Conservation (phyloP, 2,888 invertebrate genomes). For the Diabrotica balteata region DNA sequence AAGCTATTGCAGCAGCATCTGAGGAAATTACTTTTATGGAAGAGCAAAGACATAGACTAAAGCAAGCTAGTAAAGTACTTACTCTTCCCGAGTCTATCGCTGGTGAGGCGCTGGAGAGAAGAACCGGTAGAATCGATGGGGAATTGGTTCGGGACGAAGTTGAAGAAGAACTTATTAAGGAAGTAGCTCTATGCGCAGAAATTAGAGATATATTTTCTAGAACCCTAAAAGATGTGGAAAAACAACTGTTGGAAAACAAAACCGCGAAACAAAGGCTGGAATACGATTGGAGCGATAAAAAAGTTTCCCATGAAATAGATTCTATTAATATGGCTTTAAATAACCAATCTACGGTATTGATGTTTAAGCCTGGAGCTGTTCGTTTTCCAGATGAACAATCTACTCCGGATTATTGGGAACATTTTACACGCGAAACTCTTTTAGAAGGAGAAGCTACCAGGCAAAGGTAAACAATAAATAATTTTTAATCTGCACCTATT, state of each 20-base stretch:
- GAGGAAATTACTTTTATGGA: constrained; percentile 75
- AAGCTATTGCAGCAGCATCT: constrained; percentile 71
- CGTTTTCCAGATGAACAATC: constrained; percentile 83
- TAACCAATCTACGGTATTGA: constrained; percentile 72
- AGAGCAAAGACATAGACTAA: constrained; percentile 71
- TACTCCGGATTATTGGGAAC: constrained; percentile 85
- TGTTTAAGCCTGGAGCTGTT: constrained; percentile 83
- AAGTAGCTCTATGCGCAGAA: constrained; percentile 74
- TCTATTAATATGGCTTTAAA: constrained; percentile 72
- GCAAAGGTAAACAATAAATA: constrained; percentile 52
- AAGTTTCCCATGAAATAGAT: constrained; percentile 64
- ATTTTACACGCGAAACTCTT: constrained; percentile 80
- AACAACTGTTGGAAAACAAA: constrained; percentile 76
- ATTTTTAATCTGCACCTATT: too few species aligned
- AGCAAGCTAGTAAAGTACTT: constrained; percentile 69
- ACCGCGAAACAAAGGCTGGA: constrained; percentile 83
- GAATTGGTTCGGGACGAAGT: constrained; percentile 79
- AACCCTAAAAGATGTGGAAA: constrained; percentile 72
- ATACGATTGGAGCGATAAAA: constrained; percentile 92
- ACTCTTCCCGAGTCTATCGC: constrained; percentile 78
- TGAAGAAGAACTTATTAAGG: constrained; percentile 80
- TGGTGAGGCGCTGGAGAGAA: constrained; percentile 75
- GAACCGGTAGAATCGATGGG: constrained; percentile 73
- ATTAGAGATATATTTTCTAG: constrained; percentile 69
- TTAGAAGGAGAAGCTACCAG: constrained; percentile 77